Evolutionary conservation across 37 sponge, comb jelly and placozoan species (phyloP).

Genomic region (Petrosia ficiformis): DNA sequence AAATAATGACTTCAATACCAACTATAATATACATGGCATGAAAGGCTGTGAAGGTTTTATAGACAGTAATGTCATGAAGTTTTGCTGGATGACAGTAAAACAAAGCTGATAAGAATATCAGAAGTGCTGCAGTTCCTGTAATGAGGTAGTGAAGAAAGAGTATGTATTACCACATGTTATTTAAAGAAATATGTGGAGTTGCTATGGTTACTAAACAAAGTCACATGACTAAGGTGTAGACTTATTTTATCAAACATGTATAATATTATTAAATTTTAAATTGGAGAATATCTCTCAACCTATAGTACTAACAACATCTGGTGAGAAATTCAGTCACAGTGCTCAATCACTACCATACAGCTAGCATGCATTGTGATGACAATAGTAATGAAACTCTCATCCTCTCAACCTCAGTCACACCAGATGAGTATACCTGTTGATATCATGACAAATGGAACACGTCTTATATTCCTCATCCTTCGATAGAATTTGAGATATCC

Average conservation of each 20-base stretch:
- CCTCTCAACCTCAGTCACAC: background rate
- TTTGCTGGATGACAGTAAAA: constrained; percentile 20
- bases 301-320: no score
- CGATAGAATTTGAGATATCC: constrained; percentile 86
- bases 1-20: constrained; percentile 47
- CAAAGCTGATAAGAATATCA: constrained; percentile 44
- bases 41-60: background rate
- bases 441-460: constrained; percentile 67
- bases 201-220: no score
- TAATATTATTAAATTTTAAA: no score
- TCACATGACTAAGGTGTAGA: no score
- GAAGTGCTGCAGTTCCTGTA: constrained; percentile 25
- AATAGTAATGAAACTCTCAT: background rate
- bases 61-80: constrained; percentile 7
- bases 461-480: constrained; percentile 60
- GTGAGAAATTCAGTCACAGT: no score
- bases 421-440: constrained; percentile 34
- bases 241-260: no score
- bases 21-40: constrained; percentile 54
- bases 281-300: no score
- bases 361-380: no score
- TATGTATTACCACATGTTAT: background rate
- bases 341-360: no score
- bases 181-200: no score
- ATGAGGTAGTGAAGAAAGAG: background rate